Evolutionary conservation across 2,113 vertebrate species (phyloP).

Genomic region (Ammodramus savannarum): DNA sequence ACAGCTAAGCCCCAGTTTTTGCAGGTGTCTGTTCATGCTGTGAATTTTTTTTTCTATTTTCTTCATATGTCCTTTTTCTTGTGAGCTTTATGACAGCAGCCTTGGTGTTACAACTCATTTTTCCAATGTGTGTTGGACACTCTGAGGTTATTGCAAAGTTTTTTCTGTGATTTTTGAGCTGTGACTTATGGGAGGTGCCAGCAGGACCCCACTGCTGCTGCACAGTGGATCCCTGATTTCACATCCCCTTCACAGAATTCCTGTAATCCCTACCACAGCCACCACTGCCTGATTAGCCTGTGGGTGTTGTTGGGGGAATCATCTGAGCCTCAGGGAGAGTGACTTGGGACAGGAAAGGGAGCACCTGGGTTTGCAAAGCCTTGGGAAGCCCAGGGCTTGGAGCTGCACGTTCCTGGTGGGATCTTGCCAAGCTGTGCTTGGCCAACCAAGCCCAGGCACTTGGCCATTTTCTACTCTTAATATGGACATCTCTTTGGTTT

Average conservation of each 20-base stretch:
- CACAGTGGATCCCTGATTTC: not conserved
- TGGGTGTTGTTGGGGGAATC: not conserved
- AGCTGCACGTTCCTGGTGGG: accelerated
- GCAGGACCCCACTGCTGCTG: accelerated
- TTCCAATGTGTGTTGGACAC: not conserved
- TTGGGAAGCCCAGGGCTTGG: not conserved
- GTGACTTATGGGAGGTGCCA: accelerated
- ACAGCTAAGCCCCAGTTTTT: not conserved
- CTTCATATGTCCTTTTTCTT: not conserved
- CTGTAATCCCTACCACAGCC: not conserved
- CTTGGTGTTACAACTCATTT: not conserved
- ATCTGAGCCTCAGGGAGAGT: not conserved
- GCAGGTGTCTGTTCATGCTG: not conserved
- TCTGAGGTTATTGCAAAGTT: accelerated
- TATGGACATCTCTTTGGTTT: not conserved
- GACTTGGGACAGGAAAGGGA: not conserved
- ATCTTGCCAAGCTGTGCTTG: not conserved
- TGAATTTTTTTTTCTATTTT: not conserved
- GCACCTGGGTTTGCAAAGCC: not conserved
- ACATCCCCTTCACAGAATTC: accelerated
- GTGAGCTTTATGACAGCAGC: not conserved
- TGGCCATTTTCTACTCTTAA: not conserved
- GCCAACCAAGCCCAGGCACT: no score
- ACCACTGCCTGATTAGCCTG: accelerated
- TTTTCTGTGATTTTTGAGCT: not conserved